Base-by-base conservation (phyloP, 2,797 vertebrate genomes). In the Chaetodon trifasciatus region DNA sequence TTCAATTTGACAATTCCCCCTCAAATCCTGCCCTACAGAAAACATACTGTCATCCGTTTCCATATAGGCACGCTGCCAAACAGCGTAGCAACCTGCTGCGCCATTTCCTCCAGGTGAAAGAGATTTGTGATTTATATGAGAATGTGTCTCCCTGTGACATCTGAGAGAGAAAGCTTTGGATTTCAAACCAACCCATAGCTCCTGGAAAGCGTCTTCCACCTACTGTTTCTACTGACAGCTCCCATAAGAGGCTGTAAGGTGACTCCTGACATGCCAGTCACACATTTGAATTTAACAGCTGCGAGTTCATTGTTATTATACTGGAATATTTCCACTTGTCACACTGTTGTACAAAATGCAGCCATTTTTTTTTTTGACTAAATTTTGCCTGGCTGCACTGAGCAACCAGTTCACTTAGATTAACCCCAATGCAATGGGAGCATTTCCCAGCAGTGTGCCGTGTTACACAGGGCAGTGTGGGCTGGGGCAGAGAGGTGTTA, bases 401-500 rank as follows among this genome's bases (percentile, higher is more conserved):
- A 74, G 55, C 61, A 75, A 74, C 19, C 37, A 67, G 32, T 50
- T 23, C 49, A 23, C 28, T 42, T 52, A 37, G 40, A 61, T 66
- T 58, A 69, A 69, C 70, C 56, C 40, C 6, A 8, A 24, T 61
- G 67, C 66, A 77, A 58, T 57, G 37, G 57, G 76, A 78, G 58
- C 70, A 76, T 82, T 84, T 81, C 74, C 78, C 78, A 85, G 81
- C 78, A 82, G 78, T 11, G 57, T 24, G 72, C 61, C 70, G 73
- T 80, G 62, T 88, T 78, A 78, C 84, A 82, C 66, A 81, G 39
- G 53, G 21, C 64, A 64, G 7, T 49, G 57, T 70, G 47, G 80
- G 72, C 63, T 13, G 17, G 52, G 72, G 23, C 24, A 39, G 24
- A 23, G 74, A 74, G 68, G 64, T 32, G 62, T 88, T 89, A 78